A percentile compares a stretch with the other conserved stretches of the same genome.
Conservation (phyloP, 2,797 vertebrate species). For the Gobionotothen gibberifrons region DNA sequence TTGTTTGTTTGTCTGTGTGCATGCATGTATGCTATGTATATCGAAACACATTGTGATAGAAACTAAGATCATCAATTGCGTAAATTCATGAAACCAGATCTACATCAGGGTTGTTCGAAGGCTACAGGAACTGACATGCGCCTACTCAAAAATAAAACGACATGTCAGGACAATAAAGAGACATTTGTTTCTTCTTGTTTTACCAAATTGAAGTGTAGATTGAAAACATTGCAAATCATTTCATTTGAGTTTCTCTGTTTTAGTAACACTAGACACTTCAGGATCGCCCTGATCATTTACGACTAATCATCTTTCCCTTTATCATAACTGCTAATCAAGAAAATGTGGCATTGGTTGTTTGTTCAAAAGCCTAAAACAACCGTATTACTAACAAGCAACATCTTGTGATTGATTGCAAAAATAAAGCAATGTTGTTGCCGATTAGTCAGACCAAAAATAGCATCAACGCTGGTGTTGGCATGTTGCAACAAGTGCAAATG, state of each 20-base stretch:
- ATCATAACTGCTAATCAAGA: background rate
- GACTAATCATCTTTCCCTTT: background rate
- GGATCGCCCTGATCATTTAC: background rate
- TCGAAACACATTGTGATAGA: conserved; percentile 7
- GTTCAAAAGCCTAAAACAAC: background rate
- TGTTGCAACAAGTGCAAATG: conserved; percentile 15
- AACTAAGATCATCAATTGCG: background rate
- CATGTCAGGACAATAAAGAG: background rate
- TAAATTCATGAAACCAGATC: background rate
- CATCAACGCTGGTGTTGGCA: background rate
- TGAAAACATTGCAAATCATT: background rate
- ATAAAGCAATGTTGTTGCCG: conserved; percentile 11
- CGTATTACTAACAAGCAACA: conserved; percentile 10
- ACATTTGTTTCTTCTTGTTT: background rate
- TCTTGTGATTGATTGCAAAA: conserved; percentile 15
- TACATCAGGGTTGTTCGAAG: background rate
- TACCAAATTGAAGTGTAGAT: background rate
- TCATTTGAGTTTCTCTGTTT: conserved; percentile 2
- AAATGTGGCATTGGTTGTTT: background rate
- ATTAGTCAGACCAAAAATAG: conserved; percentile 12
- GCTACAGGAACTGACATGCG: conserved; percentile 1
- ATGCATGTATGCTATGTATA: conserved; percentile 18
- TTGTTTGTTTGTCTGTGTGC: background rate
- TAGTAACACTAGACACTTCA: background rate
- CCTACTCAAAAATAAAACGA: background rate